A percentile compares a stretch with the other conserved stretches of the same genome.
phyloP scores from a whole-genome alignment of 1,140 invertebrate genomes.

The Alviniconcha marisindica region DNA sequence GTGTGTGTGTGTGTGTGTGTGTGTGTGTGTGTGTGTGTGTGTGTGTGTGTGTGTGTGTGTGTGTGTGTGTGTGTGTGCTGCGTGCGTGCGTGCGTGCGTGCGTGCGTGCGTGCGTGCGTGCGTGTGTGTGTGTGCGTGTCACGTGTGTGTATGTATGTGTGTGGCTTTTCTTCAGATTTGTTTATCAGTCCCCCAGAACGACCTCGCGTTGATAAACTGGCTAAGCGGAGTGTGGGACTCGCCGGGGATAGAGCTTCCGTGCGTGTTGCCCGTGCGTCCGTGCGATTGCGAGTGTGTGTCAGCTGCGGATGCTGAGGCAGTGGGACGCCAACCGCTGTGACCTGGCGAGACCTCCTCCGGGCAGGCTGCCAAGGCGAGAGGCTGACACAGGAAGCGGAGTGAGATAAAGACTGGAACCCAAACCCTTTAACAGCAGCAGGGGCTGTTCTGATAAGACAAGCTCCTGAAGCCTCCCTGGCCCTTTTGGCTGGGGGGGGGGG shows the following conservation, averaged over 20 bases:
- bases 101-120: background rate
- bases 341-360: background rate
- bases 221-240: background rate
- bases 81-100: slow-evolving; percentile 6
- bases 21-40: background rate
- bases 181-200: background rate
- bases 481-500: background rate
- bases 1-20: too few relatives aligned
- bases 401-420: slow-evolving; percentile 25
- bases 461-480: background rate
- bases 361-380: slow-evolving; percentile 3
- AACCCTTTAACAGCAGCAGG: slow-evolving; percentile 19
- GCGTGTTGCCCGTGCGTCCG: too few relatives aligned
- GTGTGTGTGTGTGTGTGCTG: background rate
- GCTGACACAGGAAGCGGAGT: background rate
- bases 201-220: background rate
- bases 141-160: background rate
- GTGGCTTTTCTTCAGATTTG: background rate
- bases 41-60: slow-evolving; percentile 1
- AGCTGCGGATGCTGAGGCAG: too few relatives aligned
- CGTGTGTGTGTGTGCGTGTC: background rate
- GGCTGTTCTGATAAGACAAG: background rate
- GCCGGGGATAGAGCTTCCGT: too few relatives aligned
- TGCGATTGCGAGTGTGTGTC: too few relatives aligned
- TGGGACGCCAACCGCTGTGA: too few relatives aligned